Conservation (phyloP, 2,797 vertebrate genomes). For the Enoplosus armatus region DNA sequence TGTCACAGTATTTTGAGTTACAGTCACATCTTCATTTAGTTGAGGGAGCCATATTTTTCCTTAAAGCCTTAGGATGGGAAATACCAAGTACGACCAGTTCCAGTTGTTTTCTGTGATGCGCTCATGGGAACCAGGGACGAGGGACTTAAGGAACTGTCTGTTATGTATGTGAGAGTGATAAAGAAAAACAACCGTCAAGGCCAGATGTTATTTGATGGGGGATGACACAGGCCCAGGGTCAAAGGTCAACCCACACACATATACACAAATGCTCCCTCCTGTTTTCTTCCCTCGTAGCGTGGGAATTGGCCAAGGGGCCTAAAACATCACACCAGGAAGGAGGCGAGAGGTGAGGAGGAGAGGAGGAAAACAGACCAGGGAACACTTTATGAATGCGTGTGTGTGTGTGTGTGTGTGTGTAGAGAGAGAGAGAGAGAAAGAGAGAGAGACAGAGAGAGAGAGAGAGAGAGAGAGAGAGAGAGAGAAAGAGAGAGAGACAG, state of each 20-base stretch:
- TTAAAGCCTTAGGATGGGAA: constrained; percentile 19
- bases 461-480: neutral
- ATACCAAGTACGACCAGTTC: constrained; percentile 17
- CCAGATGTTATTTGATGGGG: constrained; percentile 75
- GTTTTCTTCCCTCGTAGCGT: constrained; percentile 76
- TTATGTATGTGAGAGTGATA: constrained; percentile 45
- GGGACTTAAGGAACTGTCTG: constrained; percentile 52
- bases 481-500: neutral
- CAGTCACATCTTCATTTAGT: neutral
- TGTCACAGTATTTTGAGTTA: neutral
- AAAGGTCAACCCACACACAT: constrained; percentile 63
- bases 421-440: neutral
- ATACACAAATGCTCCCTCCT: constrained; percentile 57
- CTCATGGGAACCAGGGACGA: constrained; percentile 55
- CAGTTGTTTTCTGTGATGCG: neutral
- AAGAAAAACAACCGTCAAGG: constrained; percentile 46
- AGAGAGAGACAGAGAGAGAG: neutral
- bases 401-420: neutral
- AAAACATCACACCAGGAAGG: constrained; percentile 75
- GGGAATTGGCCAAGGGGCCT: constrained; percentile 70
- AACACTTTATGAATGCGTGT: constrained; percentile 31
- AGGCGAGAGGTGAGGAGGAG: constrained; percentile 72
- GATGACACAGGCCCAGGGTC: constrained; percentile 60
- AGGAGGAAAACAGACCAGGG: constrained; percentile 51
- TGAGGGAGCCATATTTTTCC: neutral